Evolutionary conservation across 2,113 vertebrate genomes (phyloP), one percentile per base, ranked within the genome.

Genomic region (Rostratula benghalensis): DNA sequence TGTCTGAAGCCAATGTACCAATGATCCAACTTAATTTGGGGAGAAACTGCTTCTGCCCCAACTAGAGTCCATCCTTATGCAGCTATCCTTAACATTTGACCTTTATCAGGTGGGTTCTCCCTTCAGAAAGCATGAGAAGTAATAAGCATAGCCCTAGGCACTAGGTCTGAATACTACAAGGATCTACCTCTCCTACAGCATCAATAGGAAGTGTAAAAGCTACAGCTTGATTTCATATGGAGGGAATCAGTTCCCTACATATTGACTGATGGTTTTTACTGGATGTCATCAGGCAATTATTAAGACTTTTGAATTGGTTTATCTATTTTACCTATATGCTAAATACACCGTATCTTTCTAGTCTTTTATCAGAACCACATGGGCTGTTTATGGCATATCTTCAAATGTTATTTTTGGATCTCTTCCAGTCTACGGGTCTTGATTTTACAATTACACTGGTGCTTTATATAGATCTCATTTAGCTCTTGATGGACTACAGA

Each of bases 381-480:
- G 86, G 43, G 63, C 71, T 70, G 35, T 83, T 90, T 89, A 90
- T 77, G 59, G 93, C 46, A 54, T 83, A 78, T 86, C 75, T 83
- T 92, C 73, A 90, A 85, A 95, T 94, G 89, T 59, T 90, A 86
- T 81, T 86, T 93, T 90, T 95, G 76, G 56, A 92, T 46, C 37
- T 77, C 78, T 89, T 95, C 91, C 89, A 94, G 50, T 46, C 31
- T 86, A 50, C 0, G 0, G 37, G 19, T 92, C 95, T 93, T 92
- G 68, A 89, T 93, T 92, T 94, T 92, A 92, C 64, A 87, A 33
- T 88, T 92, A 94, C 60, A 35, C 18, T 71, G 28, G 21, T 74
- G 51, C 93, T 97, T 96, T 96, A 95, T 96, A 95, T 81, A 96
- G 93, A 90, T 59, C 41, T 87, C 76, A 93, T 94, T 95, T 93